Evolutionary conservation across 2,888 invertebrate species (phyloP), one percentile per base, ranked within the genome.

Genomic region (Phengaris alcon): DNA sequence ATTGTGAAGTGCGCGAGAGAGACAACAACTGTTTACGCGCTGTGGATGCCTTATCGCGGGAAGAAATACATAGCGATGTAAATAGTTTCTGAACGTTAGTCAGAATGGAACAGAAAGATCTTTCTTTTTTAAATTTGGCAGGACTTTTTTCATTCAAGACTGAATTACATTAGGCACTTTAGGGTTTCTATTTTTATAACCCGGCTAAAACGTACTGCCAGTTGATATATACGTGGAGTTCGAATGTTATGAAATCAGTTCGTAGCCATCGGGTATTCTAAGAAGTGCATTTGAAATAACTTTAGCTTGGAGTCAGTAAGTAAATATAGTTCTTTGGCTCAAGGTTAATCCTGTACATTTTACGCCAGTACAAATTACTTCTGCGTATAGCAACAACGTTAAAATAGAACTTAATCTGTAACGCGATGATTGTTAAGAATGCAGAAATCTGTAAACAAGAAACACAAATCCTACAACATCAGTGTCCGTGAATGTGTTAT

Each of bases 91-190:
- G 83, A 87, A 86, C 89, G 86, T 90, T 87, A 88, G 88, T 87
- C 87, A 86, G 88, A 90, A 84, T 88, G 89, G 88, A 90, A 89
- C 86, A 89, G 87, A 87, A 84, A 86, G 86, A 88, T 85, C 82
- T 80, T 87, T 89, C 82, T 90, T 91, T 90, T 88, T 83, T 89
- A 85, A 86, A 87, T 90, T 91, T 90, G 85, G 89, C 90, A 89
- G 89, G 89, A 89, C 86, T 86, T 90, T 90, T 91, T 89, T 86
- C 84, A 83, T 78, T 84, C 76, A 78, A 77, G 82, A 84, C 83
- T 81, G 80, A 83, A 79, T 82, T 52, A 10, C 22, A 52, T 72
- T 72, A 52, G 52, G 70, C 81, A 82, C 83, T 84, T 84, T 87
- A 85, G 82, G 83, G 83, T 82, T 84, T 89, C 88, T 90, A 90